Percentiles rank a stretch among this genome's conserved stretches.
Conservation (phyloP, 1,140 invertebrate genomes). For the Drosophila fuyamai region DNA sequence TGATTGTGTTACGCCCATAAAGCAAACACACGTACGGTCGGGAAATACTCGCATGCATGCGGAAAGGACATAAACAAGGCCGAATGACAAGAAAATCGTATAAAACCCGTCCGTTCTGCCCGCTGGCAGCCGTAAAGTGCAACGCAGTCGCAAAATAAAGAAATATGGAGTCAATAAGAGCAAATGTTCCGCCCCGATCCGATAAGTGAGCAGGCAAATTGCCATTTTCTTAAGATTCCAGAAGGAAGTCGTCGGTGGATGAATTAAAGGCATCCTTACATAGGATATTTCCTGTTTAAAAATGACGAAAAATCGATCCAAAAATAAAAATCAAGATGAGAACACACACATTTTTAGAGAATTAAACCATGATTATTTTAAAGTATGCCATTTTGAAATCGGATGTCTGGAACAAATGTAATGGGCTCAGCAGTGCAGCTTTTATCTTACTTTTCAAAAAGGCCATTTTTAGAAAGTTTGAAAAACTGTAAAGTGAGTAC, state of each 20-base stretch:
- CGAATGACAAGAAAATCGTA: constrained; percentile 52
- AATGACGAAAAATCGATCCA: no score
- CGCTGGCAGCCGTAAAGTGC: constrained; percentile 32
- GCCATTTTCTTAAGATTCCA: constrained; percentile 24
- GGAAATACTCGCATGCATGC: constrained; percentile 15
- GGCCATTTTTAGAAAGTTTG: no score
- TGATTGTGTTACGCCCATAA: constrained; percentile 42
- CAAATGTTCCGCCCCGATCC: neutral
- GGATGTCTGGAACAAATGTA: no score
- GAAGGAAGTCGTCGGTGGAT: constrained; percentile 10
- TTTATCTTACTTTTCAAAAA: no score
- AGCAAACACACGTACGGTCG: constrained; percentile 29
- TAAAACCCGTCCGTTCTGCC: constrained; percentile 37
- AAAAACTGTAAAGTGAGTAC: no score
- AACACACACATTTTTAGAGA: no score
- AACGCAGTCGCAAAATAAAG: constrained; percentile 44
- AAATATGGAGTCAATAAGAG: constrained; percentile 45
- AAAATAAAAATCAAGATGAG: no score
- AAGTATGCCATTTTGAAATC: no score
- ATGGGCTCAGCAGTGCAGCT: no score
- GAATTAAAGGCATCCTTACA: neutral
- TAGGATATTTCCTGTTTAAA: neutral
- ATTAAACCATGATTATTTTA: no score
- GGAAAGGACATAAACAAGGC: constrained; percentile 41
- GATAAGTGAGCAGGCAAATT: constrained; percentile 10